Conservation (phyloP, 2,888 invertebrate genomes). For the Myathropa florea region DNA sequence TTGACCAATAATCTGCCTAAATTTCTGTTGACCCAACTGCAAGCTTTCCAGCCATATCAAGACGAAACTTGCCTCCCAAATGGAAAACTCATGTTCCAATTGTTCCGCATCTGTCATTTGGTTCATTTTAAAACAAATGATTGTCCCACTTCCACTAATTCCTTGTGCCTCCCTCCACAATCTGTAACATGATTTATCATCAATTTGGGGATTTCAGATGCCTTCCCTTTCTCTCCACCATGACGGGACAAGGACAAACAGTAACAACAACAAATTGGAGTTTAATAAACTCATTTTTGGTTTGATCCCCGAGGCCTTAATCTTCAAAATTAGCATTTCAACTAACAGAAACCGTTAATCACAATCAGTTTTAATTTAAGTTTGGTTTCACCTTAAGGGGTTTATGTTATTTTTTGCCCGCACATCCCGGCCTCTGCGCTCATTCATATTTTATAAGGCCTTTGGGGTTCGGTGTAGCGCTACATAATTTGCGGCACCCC, state of each 20-base stretch:
- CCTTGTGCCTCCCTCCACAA: not conserved
- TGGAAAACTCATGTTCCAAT: not conserved
- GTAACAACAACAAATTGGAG: not conserved
- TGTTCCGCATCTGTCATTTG: not conserved
- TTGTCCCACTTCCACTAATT: not conserved
- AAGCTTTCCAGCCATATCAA: not conserved
- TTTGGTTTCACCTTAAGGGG: constrained; percentile 4
- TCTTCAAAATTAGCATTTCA: constrained; percentile 39
- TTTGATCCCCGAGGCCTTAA: constrained; percentile 1
- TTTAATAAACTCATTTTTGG: constrained; percentile 44
- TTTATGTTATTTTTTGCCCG: not conserved
- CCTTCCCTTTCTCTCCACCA: not conserved
- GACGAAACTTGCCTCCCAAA: not conserved
- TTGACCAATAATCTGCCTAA: not conserved
- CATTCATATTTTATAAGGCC: constrained; percentile 28
- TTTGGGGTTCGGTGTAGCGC: not conserved
- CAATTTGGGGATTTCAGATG: not conserved
- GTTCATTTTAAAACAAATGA: not conserved
- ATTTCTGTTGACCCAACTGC: too few species aligned
- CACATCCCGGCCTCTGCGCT: not conserved
- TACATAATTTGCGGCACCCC: constrained; percentile 31
- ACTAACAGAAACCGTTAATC: constrained; percentile 49
- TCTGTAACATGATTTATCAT: not conserved
- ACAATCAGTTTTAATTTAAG: constrained; percentile 58
- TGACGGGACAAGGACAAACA: not conserved